Base-by-base conservation (phyloP, 1,140 invertebrate species). In the Mamestra configurata region DNA sequence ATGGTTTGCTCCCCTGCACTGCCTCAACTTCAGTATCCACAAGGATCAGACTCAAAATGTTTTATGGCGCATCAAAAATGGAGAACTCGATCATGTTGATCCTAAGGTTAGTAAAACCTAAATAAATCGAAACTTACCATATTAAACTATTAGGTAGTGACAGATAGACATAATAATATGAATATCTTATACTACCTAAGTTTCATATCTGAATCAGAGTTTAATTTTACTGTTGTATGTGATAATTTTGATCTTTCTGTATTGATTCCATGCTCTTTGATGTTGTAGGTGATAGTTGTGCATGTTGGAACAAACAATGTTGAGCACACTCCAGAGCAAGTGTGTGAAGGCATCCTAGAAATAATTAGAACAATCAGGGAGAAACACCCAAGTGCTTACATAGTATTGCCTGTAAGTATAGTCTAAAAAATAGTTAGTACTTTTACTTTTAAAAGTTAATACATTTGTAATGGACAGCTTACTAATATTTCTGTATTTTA, bases 21-120 rank as follows among this genome's bases (percentile, higher is more conserved):
- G 97, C 89, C 96, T 98, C 79, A 98, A 98, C 93, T 98, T 99
- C 95, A 98, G 98, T 82, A 98, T 99, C 88, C 97, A 98, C 79
- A 97, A 97, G 77, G 98, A 99, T 95, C 96, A 97, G 93, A 98
- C 97, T 27, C 97, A 99, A 93, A 96, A 99, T 96, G 96, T 98
- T 15, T 94, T 99, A 18, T 99, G 98, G 98, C 96, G 98, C 88
- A 96, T 99, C 37, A 95, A 96, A 88, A 98, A 98, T 96, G 98
- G 98, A 77, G 98, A 98, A 95, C 94, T 99, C 84, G 98, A 99
- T 89, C 96, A 97, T 95, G 96, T 98, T 72, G 96, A 97, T 91
- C 98, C 98, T 20, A 99, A 98, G 96, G 98, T 98, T 93, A 90
- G 80, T 73, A 24, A 13, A 8, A 24, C 40, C 43, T n/a, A 11